phyloP scores from a whole-genome alignment of 2,113 vertebrate genomes.

The Perca fluviatilis region DNA sequence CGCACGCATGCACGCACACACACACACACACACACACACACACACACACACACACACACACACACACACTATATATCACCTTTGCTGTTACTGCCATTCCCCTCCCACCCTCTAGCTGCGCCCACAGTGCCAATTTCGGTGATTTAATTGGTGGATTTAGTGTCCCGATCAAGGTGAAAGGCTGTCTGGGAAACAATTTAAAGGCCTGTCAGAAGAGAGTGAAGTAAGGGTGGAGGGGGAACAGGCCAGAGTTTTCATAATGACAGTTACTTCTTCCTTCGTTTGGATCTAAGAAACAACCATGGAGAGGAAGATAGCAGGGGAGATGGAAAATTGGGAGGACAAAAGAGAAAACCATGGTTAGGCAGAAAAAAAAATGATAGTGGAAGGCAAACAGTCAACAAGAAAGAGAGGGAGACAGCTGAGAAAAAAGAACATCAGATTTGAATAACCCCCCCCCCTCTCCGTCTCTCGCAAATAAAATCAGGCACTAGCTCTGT shows the following conservation, averaged over 20 bases:
- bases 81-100: slow-evolving; percentile 56
- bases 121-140: slow-evolving; percentile 72
- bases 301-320: slow-evolving; percentile 1
- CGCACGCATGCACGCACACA: slow-evolving; percentile 26
- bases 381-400: slow-evolving; percentile 45
- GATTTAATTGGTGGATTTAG: slow-evolving; percentile 81
- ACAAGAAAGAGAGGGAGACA: slow-evolving; percentile 50
- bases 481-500: slow-evolving; percentile 55
- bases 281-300: slow-evolving; percentile 36
- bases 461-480: slow-evolving; percentile 34
- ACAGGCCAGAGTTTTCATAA: slow-evolving; percentile 47
- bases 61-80: slow-evolving; percentile 62
- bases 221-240: slow-evolving; percentile 30
- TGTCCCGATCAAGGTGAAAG: slow-evolving; percentile 76
- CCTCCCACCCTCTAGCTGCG: slow-evolving; percentile 55
- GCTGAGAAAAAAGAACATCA: slow-evolving; percentile 50
- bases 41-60: slow-evolving; percentile 46
- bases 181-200: slow-evolving; percentile 76
- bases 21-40: slow-evolving; percentile 28
- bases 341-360: slow-evolving; percentile 23
- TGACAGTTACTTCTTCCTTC: slow-evolving; percentile 54
- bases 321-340: slow-evolving; percentile 37
- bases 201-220: slow-evolving; percentile 58
- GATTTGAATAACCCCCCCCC: slow-evolving; percentile 42
- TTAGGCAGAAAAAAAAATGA: slow-evolving; percentile 39